A percentile compares a stretch with the other conserved stretches of the same genome.
phyloP scores from a whole-genome alignment of 2,113 vertebrate genomes.

The Alces alces region DNA sequence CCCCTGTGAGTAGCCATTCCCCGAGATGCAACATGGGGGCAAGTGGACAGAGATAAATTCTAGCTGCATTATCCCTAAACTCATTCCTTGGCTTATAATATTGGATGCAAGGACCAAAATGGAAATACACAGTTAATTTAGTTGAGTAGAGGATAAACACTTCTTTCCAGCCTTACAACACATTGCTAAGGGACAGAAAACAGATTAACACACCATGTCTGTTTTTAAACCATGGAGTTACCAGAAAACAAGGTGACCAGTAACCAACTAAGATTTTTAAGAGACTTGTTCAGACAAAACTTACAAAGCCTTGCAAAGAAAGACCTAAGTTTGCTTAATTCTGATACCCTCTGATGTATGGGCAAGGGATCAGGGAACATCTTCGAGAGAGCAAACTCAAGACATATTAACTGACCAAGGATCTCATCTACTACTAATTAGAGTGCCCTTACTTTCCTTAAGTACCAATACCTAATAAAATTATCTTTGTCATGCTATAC shows the following conservation, averaged over 20 bases:
- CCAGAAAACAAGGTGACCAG: neutral
- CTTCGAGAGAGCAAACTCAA: neutral
- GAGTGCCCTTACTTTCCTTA: neutral
- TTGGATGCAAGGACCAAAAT: neutral
- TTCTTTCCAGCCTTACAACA: neutral
- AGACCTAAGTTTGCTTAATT: neutral
- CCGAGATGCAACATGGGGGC: neutral
- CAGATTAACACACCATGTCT: neutral
- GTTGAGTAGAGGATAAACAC: neutral
- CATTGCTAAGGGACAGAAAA: neutral
- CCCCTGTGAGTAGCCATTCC: neutral
- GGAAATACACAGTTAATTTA: neutral
- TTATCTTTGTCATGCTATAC: neutral
- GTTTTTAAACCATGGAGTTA: neutral
- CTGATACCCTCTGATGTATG: neutral
- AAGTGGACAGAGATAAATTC: neutral
- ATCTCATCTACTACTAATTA: neutral
- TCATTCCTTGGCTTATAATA: neutral
- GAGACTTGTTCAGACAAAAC: neutral
- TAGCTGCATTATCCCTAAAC: neutral
- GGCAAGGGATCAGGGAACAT: neutral
- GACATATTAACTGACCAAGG: neutral
- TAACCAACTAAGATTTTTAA: slow-evolving; percentile 7
- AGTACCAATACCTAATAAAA: neutral
- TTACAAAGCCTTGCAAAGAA: neutral